Conservation (phyloP, 2,797 vertebrate species). For the Acipenser transmontanus region DNA sequence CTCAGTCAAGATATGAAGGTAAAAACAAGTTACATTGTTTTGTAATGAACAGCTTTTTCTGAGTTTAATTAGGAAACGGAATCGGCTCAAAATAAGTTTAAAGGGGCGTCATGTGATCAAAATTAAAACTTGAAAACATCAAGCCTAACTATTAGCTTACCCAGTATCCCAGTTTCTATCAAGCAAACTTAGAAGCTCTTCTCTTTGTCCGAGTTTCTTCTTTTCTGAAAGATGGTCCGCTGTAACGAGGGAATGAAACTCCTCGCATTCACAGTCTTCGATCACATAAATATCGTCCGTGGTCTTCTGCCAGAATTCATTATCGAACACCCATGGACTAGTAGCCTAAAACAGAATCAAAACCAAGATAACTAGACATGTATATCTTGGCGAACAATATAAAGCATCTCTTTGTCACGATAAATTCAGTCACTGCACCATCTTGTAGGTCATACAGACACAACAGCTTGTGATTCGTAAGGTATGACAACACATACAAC, state of each 20-base stretch:
- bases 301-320: constrained; percentile 35
- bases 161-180: constrained; percentile 63
- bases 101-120: too few relatives aligned
- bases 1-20: too few relatives aligned
- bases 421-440: too few relatives aligned
- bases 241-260: constrained; percentile 54
- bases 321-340: constrained; percentile 56
- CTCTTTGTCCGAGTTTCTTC: constrained; percentile 52
- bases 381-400: too few relatives aligned
- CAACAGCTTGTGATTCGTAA: too few relatives aligned
- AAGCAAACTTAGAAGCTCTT: constrained; percentile 51
- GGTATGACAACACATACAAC: too few relatives aligned
- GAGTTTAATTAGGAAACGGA: too few relatives aligned
- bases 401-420: too few relatives aligned
- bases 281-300: constrained; percentile 40
- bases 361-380: not conserved
- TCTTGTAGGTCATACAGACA: too few relatives aligned
- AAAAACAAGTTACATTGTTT: too few relatives aligned
- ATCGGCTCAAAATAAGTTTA: too few relatives aligned
- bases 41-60: too few relatives aligned
- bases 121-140: not conserved
- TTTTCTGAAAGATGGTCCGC: constrained; percentile 39
- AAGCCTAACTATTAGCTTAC: constrained; percentile 36
- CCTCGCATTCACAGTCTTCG: constrained; percentile 60
- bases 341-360: constrained; percentile 38